phyloP scores from a whole-genome alignment of 1,140 invertebrate species.

The Dinoponera quadriceps region DNA sequence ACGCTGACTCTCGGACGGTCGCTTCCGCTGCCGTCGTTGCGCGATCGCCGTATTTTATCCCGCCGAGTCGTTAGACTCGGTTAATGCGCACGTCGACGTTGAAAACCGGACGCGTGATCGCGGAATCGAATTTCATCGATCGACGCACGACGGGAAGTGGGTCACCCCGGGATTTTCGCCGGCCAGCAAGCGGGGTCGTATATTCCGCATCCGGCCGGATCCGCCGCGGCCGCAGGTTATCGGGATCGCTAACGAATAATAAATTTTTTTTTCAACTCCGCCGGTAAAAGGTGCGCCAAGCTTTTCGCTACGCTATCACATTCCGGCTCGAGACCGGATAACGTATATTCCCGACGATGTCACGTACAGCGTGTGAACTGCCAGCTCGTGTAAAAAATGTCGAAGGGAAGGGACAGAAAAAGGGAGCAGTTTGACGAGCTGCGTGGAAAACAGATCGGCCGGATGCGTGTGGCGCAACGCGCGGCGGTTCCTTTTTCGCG shows the following conservation, averaged over 20 bases:
- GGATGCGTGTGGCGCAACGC: not conserved
- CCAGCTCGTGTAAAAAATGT: constrained; percentile 36
- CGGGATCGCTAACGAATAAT: constrained; percentile 52
- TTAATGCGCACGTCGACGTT: constrained; percentile 28
- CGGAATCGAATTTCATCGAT: constrained; percentile 56
- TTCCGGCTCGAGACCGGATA: constrained; percentile 31
- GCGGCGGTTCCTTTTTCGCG: not conserved
- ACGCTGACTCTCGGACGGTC: constrained; percentile 1
- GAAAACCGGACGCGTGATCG: constrained; percentile 18
- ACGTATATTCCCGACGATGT: constrained; percentile 34
- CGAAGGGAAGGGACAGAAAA: constrained; percentile 25
- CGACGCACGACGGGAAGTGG: not conserved
- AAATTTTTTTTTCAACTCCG: constrained; percentile 30
- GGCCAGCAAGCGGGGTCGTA: not conserved
- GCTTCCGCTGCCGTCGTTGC: constrained; percentile 1
- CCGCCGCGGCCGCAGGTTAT: not conserved
- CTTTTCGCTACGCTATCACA: constrained; percentile 52
- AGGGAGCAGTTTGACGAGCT: constrained; percentile 28
- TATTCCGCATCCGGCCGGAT: not conserved
- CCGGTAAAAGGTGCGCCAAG: constrained; percentile 25
- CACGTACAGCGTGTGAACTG: constrained; percentile 53
- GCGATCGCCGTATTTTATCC: constrained; percentile 20
- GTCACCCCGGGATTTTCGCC: constrained; percentile 34
- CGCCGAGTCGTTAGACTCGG: not conserved
- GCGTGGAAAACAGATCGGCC: constrained; percentile 23